Base-by-base conservation (phyloP, 2,797 vertebrate species). In the Dromococcyx pavoninus region DNA sequence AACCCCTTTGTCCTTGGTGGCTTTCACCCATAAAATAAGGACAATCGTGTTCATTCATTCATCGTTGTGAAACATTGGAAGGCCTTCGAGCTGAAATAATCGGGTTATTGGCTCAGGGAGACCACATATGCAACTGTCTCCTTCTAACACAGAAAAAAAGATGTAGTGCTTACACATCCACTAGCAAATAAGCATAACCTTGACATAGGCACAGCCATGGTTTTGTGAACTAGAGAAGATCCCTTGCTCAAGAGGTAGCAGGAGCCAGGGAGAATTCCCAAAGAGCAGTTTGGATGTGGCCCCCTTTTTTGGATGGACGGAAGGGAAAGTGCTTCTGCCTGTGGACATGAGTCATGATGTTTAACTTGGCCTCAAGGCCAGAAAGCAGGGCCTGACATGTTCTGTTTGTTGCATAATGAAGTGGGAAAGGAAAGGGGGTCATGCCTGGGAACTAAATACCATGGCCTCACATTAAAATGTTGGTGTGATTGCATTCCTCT, bases 401-500 rank as follows among this genome's bases (percentile, higher is more conserved):
- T 86, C 76, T 16, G 54, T 65, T 30, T 83, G 23, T 13, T 1
- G 2, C 33, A 17, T 56, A 60, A 87, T 77, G 82, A 60, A 73
- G 25, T 73, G 56, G 56, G 70, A 80, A 77, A 70, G 37, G 60
- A 75, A 35, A 78, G 3, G 11, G 39, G 44, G 19, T 86, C 30
- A 8, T 2, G 24, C 21, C 8, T 25, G 50, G 50, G 77, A 76
- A 70, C 32, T 10, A 32, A 81, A 71, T 77, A 24, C 43, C 86
- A 27, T 1, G 24, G 39, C 44, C 53, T 71, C 2, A 1, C 0
- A 0, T 43, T 88, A 7, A 24, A 91, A 10, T 21, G 35, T 16
- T 0, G 1, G 4, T 14, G 33, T 15, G 24, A 32, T 2, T 30
- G 44, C 67, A 33, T 32, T 23, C 32, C 1, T 0, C 37, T 75